These are phyloP conservation scores for Cybosia mesomella DNA, from an alignment of 2,888 invertebrate genomes.

Conservation along the genomic window DNA sequence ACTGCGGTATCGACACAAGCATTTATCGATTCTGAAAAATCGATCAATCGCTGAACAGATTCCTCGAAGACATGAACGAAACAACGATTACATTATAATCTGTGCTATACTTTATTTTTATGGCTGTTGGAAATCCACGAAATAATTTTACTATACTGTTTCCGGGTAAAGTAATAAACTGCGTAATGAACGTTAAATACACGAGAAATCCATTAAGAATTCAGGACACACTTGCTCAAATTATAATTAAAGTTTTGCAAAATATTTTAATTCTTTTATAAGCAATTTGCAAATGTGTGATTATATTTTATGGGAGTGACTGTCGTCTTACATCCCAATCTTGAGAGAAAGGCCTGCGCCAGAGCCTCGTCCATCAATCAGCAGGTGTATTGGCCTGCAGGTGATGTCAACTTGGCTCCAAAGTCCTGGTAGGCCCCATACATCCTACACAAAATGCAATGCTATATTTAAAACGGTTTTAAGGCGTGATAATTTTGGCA, in stretches of 20 bases:
- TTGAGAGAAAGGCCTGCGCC: no score
- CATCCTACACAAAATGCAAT: not conserved
- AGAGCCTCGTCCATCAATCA: no score
- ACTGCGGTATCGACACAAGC: not conserved
- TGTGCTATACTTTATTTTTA: conserved; percentile 42
- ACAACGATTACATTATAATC: conserved; percentile 38
- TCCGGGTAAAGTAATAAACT: conserved; percentile 42
- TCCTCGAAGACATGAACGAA: conserved; percentile 36
- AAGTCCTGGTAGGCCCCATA: not conserved
- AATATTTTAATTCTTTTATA: not conserved
- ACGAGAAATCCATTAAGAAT: conserved; percentile 48
- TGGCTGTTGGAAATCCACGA: conserved; percentile 37
- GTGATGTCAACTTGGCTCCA: no score
- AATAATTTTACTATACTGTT: conserved; percentile 39
- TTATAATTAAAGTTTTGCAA: not conserved
- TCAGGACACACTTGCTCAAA: conserved; percentile 5
- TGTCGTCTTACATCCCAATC: no score
- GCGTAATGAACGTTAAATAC: conserved; percentile 42
- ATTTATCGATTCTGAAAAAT: conserved; percentile 46
- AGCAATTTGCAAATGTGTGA: not conserved
- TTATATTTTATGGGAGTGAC: no score
- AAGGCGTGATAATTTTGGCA: not conserved
- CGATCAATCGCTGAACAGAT: conserved; percentile 31
- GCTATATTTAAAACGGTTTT: not conserved
- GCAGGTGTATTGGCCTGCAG: no score